Percentiles rank a stretch among this genome's conserved stretches.
These are phyloP conservation scores for Limnothrissa miodon DNA, from an alignment of 2,113 vertebrate genomes.

Conservation along the genomic window DNA sequence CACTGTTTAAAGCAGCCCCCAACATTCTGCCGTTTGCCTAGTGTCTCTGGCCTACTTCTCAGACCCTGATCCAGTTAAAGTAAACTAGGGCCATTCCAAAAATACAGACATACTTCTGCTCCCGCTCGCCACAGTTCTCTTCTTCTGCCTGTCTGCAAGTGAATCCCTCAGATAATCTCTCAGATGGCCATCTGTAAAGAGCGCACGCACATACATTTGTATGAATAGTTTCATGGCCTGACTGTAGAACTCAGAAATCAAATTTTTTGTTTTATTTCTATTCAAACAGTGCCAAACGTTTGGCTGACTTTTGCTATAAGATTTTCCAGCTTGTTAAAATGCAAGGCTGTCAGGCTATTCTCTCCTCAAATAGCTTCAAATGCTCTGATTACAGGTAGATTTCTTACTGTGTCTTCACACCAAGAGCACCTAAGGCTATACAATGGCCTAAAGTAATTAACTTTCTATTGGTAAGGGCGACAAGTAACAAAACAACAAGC, in stretches of 20 bases:
- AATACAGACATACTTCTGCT: not conserved
- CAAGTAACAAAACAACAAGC: too few species aligned
- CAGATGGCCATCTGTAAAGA: not conserved
- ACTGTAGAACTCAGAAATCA: not conserved
- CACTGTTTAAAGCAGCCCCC: not conserved
- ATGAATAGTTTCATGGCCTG: not conserved
- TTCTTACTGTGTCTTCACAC: not conserved
- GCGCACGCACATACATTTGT: not conserved
- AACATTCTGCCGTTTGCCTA: not conserved
- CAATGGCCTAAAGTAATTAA: too few species aligned
- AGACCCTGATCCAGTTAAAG: conserved; percentile 9
- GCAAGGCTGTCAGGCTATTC: not conserved
- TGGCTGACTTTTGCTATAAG: too few species aligned
- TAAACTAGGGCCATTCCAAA: conserved; percentile 26
- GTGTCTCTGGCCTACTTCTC: not conserved
- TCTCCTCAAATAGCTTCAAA: not conserved
- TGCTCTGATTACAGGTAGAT: not conserved
- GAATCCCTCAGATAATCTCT: not conserved
- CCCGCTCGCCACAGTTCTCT: not conserved
- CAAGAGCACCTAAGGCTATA: too few species aligned
- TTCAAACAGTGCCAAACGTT: not conserved
- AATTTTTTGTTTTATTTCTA: not conserved
- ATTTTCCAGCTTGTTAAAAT: too few species aligned
- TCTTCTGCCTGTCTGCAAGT: not conserved
- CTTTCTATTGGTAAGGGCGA: too few species aligned